phyloP scores from a whole-genome alignment of 2,888 invertebrate species.

The Catocala sponsa region DNA sequence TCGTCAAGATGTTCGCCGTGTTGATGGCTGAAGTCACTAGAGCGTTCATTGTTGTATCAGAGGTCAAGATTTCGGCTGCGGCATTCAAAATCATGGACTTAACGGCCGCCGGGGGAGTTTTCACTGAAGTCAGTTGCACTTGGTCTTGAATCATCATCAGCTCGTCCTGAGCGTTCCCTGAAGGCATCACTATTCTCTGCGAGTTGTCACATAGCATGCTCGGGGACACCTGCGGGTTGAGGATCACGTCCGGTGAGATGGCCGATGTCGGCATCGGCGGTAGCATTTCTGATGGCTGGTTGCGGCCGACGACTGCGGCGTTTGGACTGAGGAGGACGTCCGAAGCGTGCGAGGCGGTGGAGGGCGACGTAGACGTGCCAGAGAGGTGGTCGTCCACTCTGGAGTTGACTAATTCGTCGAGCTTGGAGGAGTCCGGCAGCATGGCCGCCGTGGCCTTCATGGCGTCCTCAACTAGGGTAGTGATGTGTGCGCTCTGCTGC shows the following conservation, averaged over 20 bases:
- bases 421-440: constrained; percentile 81
- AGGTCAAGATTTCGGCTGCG: constrained; percentile 91
- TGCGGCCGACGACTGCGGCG: constrained; percentile 69
- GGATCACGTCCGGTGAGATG: constrained; percentile 88
- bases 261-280: constrained; percentile 67
- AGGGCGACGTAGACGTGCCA: constrained; percentile 68
- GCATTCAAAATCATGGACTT: constrained; percentile 93
- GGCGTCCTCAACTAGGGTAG: constrained; percentile 82
- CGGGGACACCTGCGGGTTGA: constrained; percentile 89
- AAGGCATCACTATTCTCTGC: constrained; percentile 62
- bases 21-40: constrained; percentile 86
- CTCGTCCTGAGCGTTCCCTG: constrained; percentile 65
- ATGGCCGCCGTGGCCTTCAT: constrained; percentile 82
- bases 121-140: constrained; percentile 77
- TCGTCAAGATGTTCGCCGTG: constrained; percentile 81
- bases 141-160: constrained; percentile 78
- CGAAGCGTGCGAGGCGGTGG: constrained; percentile 71
- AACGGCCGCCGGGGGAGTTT: constrained; percentile 89
- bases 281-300: constrained; percentile 70
- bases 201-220: constrained; percentile 81
- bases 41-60: constrained; percentile 88
- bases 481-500: constrained; percentile 81
- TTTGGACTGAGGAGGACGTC: constrained; percentile 75
- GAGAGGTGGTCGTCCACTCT: constrained; percentile 77
- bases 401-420: constrained; percentile 89